Base-by-base conservation (phyloP, 2,888 invertebrate genomes). In the Lamellibrachia satsuma region DNA sequence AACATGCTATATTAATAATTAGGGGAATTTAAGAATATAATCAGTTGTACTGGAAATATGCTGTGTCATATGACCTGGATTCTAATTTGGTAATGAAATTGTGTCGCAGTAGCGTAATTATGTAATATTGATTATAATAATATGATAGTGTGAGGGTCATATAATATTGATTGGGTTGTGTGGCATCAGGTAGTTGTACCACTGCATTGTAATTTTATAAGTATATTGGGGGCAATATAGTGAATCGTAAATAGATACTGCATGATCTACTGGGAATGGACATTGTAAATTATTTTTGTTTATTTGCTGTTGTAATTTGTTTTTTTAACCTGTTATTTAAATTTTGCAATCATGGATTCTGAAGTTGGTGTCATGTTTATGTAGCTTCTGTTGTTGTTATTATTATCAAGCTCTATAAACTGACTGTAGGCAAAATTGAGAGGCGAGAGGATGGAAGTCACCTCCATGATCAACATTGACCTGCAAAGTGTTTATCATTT, bases 101-200 rank as follows among this genome's bases (percentile, higher is more conserved):
- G 22, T 75, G 75, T 75, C 75, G n/a, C 75, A 75, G 75, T 75
- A 75, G 15, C 22, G n/a, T 75, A n/a, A 75, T 75, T 75, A n/a
- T 75, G 75, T 75, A 75, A 75, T 75, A 75, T 75, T 22, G 75
- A 75, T 75, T 75, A 75, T 75, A 75, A 22, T 75, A 75, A 75
- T 75, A 75, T 75, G 75, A 22, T 75, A 75, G 22, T 75, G 22
- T 6, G 75, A 22, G 22, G 75, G 75, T 75, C 75, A 75, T 75
- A 22, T 75, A 75, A 75, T 75, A 75, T 75, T 75, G 75, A 75
- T 75, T n/a, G n/a, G 22, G 75, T 75, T 75, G 75, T 75, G 75
- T 75, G 15, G 15, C 75, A 75, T 15, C n/a, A 75, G 75, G n/a
- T 22, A 57, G 75, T 75, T 75, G 75, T n/a, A 75, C 75, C 22